These are phyloP conservation scores for Machaerirhynchus nigripectus DNA, from an alignment of 2,113 vertebrate genomes.

Conservation along the genomic window DNA sequence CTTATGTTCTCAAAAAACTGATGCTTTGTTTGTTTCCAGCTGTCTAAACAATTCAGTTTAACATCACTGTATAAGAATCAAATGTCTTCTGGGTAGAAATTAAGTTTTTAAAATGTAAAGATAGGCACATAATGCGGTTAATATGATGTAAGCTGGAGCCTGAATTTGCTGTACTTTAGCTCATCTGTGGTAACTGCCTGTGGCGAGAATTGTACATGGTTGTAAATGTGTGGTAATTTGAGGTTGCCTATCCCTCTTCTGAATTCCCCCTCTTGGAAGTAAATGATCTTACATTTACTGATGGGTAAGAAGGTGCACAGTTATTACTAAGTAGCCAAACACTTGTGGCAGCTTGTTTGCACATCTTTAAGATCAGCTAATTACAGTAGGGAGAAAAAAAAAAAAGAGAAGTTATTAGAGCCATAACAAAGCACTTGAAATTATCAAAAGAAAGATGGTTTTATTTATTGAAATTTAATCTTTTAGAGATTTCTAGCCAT, in stretches of 20 bases:
- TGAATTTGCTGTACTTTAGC: conserved; percentile 55
- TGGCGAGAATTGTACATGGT: conserved; percentile 56
- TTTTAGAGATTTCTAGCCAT: background rate
- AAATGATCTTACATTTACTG: conserved; percentile 55
- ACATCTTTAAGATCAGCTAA: conserved; percentile 18
- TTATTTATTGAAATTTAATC: conserved; percentile 15
- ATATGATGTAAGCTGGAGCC: conserved; percentile 27
- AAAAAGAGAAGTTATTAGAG: background rate
- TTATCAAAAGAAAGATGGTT: conserved; percentile 8
- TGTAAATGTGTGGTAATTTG: conserved; percentile 62
- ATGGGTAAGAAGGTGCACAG: conserved; percentile 25
- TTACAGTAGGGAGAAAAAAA: background rate
- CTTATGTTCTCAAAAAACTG: background rate
- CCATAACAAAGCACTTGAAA: conserved; percentile 23
- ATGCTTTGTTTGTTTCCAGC: background rate
- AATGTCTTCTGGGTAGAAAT: conserved; percentile 3
- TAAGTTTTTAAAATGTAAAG: conserved; percentile 13
- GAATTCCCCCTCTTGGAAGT: conserved; percentile 61
- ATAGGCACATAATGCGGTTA: background rate
- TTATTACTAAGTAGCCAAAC: conserved; percentile 49
- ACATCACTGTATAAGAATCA: background rate
- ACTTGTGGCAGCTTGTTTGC: conserved; percentile 58
- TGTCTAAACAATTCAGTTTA: background rate
- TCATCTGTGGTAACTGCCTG: conserved; percentile 60
- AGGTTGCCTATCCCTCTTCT: conserved; percentile 66